Evolutionary conservation across 2,888 invertebrate genomes (phyloP), one percentile per base, ranked within the genome.

Genomic region (Argyra leucocephala): DNA sequence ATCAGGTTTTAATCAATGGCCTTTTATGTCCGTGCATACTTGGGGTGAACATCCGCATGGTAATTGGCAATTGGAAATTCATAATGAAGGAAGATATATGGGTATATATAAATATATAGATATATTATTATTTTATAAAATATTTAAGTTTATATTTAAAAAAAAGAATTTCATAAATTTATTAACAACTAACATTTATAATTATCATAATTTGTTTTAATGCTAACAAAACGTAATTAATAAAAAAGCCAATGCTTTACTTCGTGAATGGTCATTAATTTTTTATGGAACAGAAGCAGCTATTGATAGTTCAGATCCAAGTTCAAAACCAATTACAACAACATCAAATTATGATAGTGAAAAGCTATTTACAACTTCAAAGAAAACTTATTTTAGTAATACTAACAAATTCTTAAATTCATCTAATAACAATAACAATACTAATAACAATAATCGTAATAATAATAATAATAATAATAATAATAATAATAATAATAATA

Each of bases 1-100:
- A 64, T 85, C 91, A 64, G 98, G 98, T 60, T 99, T 99, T 82
- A 90, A 87, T 77, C 90, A 93, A 73, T 99, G 99, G 99, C 98
- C 98, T 65, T 99, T 99, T 82, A 98, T 99, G 98, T 96, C 96
- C 62, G 96, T 93, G 67, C 98, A 99, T 81, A 93, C 90, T 77
- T 99, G 99, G 99, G 98, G 98, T 22, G 99, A 99, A 79, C 86
- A 87, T 36, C 95, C 97, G 0, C 86, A 91, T 70, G 99, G 99
- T 60, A 85, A 86, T 69, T 99, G 99, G 99, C 89, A 89, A 74
- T 83, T 99, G 67, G 95, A 96, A 80, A 92, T 99, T 67, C 94
- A 95, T 79, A 96, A 96, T 79, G 93, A 94, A 81, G 96, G 95
- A 69, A 85, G 89, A 75, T 89, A 88, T 75, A 85, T 90, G 83